Evolutionary conservation across 1,140 invertebrate genomes (phyloP).

Genomic region (Philotrypesis tridentata): DNA sequence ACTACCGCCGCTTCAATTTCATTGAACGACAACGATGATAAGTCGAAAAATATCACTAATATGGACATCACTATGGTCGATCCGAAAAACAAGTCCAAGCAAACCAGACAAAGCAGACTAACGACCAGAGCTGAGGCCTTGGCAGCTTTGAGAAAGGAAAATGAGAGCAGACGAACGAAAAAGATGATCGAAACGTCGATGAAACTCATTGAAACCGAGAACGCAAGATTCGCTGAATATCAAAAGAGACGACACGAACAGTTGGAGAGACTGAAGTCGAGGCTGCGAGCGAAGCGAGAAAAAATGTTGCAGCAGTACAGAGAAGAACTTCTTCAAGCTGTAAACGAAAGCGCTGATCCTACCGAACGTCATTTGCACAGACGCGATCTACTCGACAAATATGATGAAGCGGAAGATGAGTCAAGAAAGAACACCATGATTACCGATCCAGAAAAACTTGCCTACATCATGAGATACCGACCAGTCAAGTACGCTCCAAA

Average conservation of each 20-base stretch:
- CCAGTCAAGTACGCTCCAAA: constrained; percentile 17
- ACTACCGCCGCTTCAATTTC: not conserved
- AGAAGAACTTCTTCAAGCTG: constrained; percentile 40
- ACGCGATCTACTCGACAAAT: constrained; percentile 47
- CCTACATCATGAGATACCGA: constrained; percentile 42
- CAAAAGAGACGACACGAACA: constrained; percentile 49
- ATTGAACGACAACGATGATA: not conserved
- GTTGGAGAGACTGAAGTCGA: constrained; percentile 49
- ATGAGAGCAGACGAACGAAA: constrained; percentile 43
- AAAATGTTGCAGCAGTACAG: constrained; percentile 51
- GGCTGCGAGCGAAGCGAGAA: constrained; percentile 50
- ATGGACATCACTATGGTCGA: not conserved
- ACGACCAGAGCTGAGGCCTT: constrained; percentile 47
- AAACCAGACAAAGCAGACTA: constrained; percentile 40
- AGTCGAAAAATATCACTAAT: not conserved
- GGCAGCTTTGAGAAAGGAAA: constrained; percentile 44
- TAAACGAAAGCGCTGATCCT: constrained; percentile 30
- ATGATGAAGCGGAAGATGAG: not conserved
- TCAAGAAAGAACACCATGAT: constrained; percentile 2
- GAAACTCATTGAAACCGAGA: constrained; percentile 28
- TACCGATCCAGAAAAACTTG: constrained; percentile 42
- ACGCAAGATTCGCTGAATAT: constrained; percentile 37
- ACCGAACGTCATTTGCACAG: constrained; percentile 47
- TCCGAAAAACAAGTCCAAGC: not conserved
- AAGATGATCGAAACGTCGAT: constrained; percentile 43